These are phyloP conservation scores for Grantiella picta DNA, from an alignment of 2,113 vertebrate genomes.

Conservation along the genomic window DNA sequence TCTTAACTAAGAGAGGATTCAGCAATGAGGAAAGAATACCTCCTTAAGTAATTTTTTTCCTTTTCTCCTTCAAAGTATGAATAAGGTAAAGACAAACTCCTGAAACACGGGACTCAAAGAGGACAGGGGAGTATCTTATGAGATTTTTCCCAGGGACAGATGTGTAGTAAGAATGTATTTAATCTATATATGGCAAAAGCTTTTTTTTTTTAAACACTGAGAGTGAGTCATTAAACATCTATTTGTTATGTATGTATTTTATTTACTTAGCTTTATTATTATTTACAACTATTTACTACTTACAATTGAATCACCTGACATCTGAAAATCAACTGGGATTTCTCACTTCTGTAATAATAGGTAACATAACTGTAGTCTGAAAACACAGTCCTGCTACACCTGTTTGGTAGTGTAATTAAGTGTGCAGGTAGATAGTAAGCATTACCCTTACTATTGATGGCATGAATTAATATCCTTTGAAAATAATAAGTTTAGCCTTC, in stretches of 20 bases:
- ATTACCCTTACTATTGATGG: background rate
- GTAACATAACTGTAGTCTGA: background rate
- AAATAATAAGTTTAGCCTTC: background rate
- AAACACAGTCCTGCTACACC: background rate
- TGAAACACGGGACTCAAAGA: background rate
- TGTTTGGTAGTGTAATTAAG: background rate
- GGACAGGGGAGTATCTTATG: background rate
- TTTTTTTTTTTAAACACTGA: background rate
- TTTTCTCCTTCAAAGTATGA: background rate
- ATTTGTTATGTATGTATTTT: background rate
- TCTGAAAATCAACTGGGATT: background rate
- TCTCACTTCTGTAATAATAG: background rate
- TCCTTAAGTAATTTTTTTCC: background rate
- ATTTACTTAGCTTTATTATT: background rate
- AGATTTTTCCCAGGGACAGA: background rate
- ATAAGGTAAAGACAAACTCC: background rate
- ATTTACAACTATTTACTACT: background rate
- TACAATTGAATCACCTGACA: background rate
- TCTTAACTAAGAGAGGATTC: background rate
- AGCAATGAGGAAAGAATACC: background rate
- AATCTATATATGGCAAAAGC: background rate
- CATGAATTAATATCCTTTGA: background rate
- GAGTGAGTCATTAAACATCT: background rate
- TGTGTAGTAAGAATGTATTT: background rate
- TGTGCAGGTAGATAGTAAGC: background rate